Conservation (phyloP, 2,113 vertebrate genomes). For the Engystomops pustulosus region DNA sequence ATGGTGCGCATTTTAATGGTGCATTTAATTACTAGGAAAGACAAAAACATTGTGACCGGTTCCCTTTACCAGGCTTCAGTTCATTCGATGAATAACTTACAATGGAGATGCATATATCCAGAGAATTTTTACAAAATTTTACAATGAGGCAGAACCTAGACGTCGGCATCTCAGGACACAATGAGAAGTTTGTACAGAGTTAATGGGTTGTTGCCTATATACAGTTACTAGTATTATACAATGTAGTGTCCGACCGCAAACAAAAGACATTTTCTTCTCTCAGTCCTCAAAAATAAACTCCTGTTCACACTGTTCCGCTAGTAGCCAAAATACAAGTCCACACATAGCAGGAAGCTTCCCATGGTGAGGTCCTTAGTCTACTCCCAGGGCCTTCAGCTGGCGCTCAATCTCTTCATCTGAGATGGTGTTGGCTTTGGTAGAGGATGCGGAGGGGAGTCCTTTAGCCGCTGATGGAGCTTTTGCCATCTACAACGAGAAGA, state of each 20-base stretch:
- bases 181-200: slow-evolving; percentile 54
- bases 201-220: slow-evolving; percentile 33
- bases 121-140: slow-evolving; percentile 20
- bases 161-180: slow-evolving; percentile 41
- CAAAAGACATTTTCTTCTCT: neutral
- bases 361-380: slow-evolving; percentile 78
- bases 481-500: slow-evolving; percentile 83
- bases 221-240: slow-evolving; percentile 40
- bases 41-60: too few species aligned
- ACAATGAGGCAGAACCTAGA: neutral
- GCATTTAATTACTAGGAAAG: too few species aligned
- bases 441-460: slow-evolving; percentile 81
- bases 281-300: slow-evolving; percentile 64
- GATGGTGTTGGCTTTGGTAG: slow-evolving; percentile 82
- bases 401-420: slow-evolving; percentile 97
- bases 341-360: slow-evolving; percentile 50
- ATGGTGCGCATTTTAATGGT: too few species aligned
- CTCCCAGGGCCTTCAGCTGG: slow-evolving; percentile 92
- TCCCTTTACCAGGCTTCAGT: too few species aligned
- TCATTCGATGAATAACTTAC: neutral
- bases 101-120: neutral
- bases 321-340: slow-evolving; percentile 17
- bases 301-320: slow-evolving; percentile 63
- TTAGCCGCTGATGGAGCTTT: slow-evolving; percentile 89
- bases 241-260: slow-evolving; percentile 27